Evolutionary conservation across 1,140 invertebrate species (phyloP).

Genomic region (Ctenoplectra terminalis): DNA sequence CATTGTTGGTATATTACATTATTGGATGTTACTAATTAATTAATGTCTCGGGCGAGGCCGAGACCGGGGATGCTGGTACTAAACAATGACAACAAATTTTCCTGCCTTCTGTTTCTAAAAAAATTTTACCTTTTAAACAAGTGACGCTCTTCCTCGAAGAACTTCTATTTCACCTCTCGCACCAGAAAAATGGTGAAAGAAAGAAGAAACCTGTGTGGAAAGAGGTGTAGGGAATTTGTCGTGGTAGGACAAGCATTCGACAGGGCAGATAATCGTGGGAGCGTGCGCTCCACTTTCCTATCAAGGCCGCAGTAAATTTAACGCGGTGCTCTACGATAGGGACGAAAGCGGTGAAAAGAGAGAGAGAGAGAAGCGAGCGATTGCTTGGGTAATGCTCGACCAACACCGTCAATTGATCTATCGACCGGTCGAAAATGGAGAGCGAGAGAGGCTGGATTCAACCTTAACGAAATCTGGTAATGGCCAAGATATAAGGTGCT

Average conservation of each 20-base stretch:
- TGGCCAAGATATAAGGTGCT: conserved; percentile 75
- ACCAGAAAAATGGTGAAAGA: neutral
- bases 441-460: conserved; percentile 63
- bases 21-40: too few species aligned
- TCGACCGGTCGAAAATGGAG: conserved; percentile 58
- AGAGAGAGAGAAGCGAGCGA: neutral
- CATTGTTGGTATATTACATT: too few species aligned
- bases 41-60: too few species aligned
- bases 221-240: conserved; percentile 65
- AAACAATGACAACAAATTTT: too few species aligned
- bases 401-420: conserved; percentile 80
- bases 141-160: neutral
- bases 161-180: neutral
- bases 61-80: too few species aligned
- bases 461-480: conserved; percentile 80
- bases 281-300: conserved; percentile 75
- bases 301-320: conserved; percentile 80
- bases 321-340: conserved; percentile 76
- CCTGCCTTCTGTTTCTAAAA: too few species aligned
- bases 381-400: conserved; percentile 69
- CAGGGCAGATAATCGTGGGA: conserved; percentile 65
- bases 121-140: too few species aligned
- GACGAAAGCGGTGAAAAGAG: conserved; percentile 35
- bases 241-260: conserved; percentile 64
- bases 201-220: neutral